phyloP scores from a whole-genome alignment of 2,797 vertebrate species.

The Sylvia borin region DNA sequence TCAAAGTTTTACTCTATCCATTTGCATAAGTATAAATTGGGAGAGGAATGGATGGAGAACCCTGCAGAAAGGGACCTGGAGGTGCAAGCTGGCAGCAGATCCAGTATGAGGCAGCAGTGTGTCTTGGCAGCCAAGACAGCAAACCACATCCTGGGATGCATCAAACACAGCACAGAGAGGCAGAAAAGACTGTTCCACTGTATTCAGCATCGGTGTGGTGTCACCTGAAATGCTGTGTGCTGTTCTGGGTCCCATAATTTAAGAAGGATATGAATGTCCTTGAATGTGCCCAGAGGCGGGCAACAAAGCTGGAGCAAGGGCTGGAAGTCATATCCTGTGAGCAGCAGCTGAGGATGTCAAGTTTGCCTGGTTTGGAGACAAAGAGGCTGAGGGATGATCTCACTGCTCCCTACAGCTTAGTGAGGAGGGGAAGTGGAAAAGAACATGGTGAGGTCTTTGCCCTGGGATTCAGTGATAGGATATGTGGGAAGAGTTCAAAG shows the following conservation, averaged over 20 bases:
- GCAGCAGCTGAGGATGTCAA: not conserved
- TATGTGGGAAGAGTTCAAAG: not conserved
- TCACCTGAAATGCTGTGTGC: not conserved
- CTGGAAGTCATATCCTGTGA: not conserved
- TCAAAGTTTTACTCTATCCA: not conserved
- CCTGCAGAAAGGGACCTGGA: not conserved
- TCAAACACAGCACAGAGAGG: not conserved
- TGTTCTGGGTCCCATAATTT: not conserved
- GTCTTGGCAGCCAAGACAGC: not conserved
- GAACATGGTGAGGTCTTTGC: not conserved
- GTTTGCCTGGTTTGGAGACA: not conserved
- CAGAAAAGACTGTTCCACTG: not conserved
- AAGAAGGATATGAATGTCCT: not conserved
- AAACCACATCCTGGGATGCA: not conserved
- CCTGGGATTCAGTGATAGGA: not conserved
- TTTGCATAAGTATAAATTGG: not conserved
- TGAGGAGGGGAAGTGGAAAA: not conserved
- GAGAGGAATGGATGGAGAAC: not conserved
- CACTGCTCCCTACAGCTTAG: not conserved
- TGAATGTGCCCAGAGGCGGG: not conserved
- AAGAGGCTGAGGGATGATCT: not conserved
- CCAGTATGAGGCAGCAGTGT: not conserved
- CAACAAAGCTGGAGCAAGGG: not conserved
- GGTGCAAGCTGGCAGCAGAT: not conserved
- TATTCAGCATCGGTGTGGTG: rapidly evolving